These are phyloP conservation scores for Elysia crispata DNA, from an alignment of 2,888 invertebrate genomes.

Conservation along the genomic window DNA sequence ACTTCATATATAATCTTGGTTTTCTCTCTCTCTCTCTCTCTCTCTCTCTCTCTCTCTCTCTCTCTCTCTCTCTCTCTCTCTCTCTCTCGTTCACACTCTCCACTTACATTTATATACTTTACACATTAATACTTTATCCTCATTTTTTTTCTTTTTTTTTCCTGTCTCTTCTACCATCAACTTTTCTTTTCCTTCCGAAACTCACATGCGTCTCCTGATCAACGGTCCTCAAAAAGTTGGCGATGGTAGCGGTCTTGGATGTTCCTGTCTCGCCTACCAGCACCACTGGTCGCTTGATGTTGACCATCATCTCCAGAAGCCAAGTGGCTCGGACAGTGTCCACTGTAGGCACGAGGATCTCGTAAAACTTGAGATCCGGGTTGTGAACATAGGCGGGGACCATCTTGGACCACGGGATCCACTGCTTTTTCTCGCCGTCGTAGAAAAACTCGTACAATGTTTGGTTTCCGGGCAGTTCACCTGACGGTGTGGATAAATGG, in stretches of 20 bases:
- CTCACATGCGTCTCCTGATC: conserved; percentile 81
- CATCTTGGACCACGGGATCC: conserved; percentile 91
- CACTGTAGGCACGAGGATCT: conserved; percentile 92
- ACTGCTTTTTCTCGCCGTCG: conserved; percentile 83
- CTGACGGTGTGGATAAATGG: no score
- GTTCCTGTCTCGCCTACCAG: conserved; percentile 94
- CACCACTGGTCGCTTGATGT: conserved; percentile 87
- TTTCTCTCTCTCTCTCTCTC: no score
- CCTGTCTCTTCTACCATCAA: no score
- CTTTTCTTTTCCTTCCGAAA: no score
- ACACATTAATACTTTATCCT: no score
- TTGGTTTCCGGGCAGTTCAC: conserved; percentile 86
- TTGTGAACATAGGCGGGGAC: conserved; percentile 88
- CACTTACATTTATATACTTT: no score
- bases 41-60: no score
- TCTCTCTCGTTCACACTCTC: no score
- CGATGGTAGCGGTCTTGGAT: conserved; percentile 93
- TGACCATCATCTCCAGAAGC: conserved; percentile 84
- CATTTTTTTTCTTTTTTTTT: no score
- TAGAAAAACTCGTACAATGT: conserved; percentile 90
- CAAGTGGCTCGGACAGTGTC: conserved; percentile 90
- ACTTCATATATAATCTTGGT: no score
- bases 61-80: no score
- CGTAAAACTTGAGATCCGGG: conserved; percentile 84
- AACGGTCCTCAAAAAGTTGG: conserved; percentile 87